Conservation (phyloP, 2,888 invertebrate species). For the Eupithecia centaureata region DNA sequence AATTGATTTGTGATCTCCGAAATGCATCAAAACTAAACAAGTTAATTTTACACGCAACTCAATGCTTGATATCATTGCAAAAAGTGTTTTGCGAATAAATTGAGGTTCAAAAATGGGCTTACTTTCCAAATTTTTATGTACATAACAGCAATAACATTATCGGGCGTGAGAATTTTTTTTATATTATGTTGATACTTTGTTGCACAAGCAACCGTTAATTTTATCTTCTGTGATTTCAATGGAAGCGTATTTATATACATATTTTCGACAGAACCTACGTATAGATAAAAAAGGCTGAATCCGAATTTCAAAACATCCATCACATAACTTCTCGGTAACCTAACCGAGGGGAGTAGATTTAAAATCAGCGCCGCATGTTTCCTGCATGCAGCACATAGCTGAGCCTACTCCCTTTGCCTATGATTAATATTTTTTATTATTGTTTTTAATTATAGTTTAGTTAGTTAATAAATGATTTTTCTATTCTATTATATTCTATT, state of each 20-base stretch:
- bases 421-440: too few species aligned
- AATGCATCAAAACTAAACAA: too few species aligned
- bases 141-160: conserved; percentile 4
- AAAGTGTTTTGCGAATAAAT: neutral
- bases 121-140: conserved; percentile 12
- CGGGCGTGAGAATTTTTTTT: conserved; percentile 10
- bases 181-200: neutral
- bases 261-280: neutral
- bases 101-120: neutral
- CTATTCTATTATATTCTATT: too few species aligned
- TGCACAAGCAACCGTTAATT: neutral
- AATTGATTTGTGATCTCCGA: neutral
- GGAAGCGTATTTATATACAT: too few species aligned
- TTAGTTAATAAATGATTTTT: too few species aligned
- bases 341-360: too few species aligned
- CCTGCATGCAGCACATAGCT: too few species aligned
- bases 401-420: too few species aligned
- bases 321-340: too few species aligned
- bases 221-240: neutral
- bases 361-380: too few species aligned
- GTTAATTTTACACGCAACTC: too few species aligned
- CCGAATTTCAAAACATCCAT: neutral
- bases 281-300: neutral
- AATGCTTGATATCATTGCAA: neutral
- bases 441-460: too few species aligned